phyloP scores from a whole-genome alignment of 2,797 vertebrate genomes.

The Loriculus beryllinus region DNA sequence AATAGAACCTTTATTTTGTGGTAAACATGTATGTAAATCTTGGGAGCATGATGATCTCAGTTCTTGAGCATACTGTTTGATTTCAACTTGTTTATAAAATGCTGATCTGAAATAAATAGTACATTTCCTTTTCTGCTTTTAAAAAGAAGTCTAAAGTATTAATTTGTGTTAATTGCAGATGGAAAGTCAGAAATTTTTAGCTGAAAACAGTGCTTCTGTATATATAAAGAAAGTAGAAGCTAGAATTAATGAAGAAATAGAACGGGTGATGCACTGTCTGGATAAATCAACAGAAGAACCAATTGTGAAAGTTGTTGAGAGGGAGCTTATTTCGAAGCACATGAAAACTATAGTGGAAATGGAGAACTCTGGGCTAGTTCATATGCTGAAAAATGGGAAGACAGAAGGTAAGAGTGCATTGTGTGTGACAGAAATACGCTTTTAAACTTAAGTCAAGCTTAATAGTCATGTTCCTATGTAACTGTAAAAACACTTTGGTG shows the following conservation, averaged over 20 bases:
- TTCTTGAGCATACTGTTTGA: neutral
- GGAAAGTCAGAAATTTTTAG: constrained; percentile 98
- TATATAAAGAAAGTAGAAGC: constrained; percentile 99
- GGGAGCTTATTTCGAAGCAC: constrained; percentile 96
- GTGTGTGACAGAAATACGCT: neutral
- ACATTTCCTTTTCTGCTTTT: neutral
- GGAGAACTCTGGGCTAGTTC: constrained; percentile 96
- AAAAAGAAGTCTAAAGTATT: constrained; percentile 18
- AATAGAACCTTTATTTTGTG: neutral
- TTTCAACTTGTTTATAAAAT: neutral
- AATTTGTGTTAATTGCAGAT: constrained; percentile 79
- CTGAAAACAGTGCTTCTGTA: constrained; percentile 96
- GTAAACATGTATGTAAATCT: neutral
- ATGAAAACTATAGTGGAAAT: constrained; percentile 99
- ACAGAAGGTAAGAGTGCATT: constrained; percentile 84
- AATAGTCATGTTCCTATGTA: neutral
- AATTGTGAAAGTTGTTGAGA: constrained; percentile 95
- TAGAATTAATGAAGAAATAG: constrained; percentile 97
- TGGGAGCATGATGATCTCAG: neutral
- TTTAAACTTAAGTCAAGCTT: neutral
- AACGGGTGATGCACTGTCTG: constrained; percentile 96
- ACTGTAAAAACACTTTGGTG: neutral
- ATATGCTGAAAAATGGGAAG: constrained; percentile 98
- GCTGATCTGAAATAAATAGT: neutral
- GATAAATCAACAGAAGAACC: constrained; percentile 97